Evolutionary conservation across 1,140 invertebrate species (phyloP).

Genomic region (Arctopsyche grandis): DNA sequence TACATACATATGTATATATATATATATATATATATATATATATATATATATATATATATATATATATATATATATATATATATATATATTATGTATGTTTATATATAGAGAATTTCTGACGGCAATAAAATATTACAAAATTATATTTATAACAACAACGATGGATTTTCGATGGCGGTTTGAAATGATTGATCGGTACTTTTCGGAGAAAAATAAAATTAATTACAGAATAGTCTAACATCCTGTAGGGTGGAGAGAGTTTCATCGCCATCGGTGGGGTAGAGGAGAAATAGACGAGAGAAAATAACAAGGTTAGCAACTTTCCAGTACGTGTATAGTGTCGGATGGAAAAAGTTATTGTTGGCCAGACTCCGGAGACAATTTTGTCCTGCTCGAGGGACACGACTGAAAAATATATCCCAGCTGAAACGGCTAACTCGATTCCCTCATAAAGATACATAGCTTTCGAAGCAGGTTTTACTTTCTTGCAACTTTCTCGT

Average conservation of each 20-base stretch:
- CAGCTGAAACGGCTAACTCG: slow-evolving; percentile 1
- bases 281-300: not conserved
- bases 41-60: no score
- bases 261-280: not conserved
- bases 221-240: not conserved
- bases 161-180: not conserved
- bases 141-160: not conserved
- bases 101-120: no score
- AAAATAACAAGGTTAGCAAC: slow-evolving; percentile 33
- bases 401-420: slow-evolving; percentile 24
- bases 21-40: no score
- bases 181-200: not conserved
- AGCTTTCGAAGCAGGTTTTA: slow-evolving; percentile 19
- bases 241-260: not conserved
- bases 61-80: no score
- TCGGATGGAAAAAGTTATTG: slow-evolving; percentile 37
- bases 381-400: slow-evolving; percentile 26
- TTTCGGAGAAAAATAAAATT: not conserved
- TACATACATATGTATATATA: no score
- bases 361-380: slow-evolving; percentile 20
- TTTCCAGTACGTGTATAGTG: slow-evolving; percentile 27
- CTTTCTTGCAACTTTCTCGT: slow-evolving; percentile 8
- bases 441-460: slow-evolving; percentile 22
- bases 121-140: no score
- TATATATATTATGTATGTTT: no score